These are phyloP conservation scores for Pachypeltis micranthus DNA, from an alignment of 1,140 invertebrate species.

Conservation along the genomic window DNA sequence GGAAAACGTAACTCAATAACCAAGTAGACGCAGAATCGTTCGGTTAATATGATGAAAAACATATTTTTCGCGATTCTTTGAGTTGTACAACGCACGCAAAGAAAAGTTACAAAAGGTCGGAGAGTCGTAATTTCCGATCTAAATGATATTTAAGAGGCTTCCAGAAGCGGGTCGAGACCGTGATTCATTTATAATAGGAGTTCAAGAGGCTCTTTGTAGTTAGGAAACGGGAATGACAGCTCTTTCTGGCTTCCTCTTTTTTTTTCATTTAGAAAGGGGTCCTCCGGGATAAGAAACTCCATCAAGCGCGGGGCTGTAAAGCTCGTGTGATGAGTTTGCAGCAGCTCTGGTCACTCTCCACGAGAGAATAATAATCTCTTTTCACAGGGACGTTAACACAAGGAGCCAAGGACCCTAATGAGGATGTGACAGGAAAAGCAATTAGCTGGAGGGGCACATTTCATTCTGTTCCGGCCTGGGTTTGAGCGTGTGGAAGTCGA, in stretches of 20 bases:
- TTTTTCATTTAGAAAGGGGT: neutral
- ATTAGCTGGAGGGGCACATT: too few species aligned
- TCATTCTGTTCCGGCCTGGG: too few species aligned
- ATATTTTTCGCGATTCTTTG: too few species aligned
- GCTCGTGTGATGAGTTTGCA: neutral
- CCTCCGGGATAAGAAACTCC: neutral
- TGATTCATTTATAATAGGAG: constrained; percentile 5
- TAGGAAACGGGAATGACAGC: neutral
- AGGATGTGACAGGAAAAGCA: neutral
- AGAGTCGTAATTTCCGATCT: constrained; percentile 1
- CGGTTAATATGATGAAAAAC: too few species aligned
- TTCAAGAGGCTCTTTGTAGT: neutral
- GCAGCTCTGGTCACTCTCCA: neutral
- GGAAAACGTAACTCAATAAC: too few species aligned
- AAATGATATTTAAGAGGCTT: constrained; percentile 5
- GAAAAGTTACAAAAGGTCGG: too few species aligned
- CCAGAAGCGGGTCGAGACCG: neutral
- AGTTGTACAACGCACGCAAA: too few species aligned
- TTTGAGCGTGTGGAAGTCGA: too few species aligned
- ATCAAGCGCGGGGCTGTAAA: neutral
- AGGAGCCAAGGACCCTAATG: neutral
- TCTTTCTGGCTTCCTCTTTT: too few species aligned
- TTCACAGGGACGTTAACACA: neutral
- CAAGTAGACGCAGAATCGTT: too few species aligned
- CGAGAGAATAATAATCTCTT: neutral